These are phyloP conservation scores for Drosophila ironensis DNA, from an alignment of 1,140 invertebrate species.

Conservation along the genomic window DNA sequence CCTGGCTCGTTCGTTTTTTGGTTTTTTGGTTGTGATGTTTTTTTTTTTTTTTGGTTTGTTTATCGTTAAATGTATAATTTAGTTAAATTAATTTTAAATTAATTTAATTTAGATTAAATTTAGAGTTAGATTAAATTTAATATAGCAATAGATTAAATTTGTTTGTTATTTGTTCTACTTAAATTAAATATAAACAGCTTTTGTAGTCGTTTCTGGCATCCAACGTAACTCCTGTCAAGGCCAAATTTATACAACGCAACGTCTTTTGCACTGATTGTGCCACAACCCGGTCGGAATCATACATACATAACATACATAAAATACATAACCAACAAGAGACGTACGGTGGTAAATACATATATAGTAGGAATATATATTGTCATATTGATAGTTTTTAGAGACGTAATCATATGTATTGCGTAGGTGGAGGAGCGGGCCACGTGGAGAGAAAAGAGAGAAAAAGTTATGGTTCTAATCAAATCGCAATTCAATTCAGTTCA, in stretches of 20 bases:
- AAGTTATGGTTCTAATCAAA: constrained; percentile 75
- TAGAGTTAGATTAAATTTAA: constrained; percentile 52
- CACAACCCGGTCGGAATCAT: too few species aligned
- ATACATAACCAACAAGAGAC: constrained; percentile 28
- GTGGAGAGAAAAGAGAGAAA: constrained; percentile 78
- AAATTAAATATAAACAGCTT: constrained; percentile 82
- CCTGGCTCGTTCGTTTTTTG: constrained; percentile 24
- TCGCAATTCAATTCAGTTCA: constrained; percentile 39
- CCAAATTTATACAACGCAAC: constrained; percentile 81
- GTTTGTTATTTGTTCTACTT: constrained; percentile 81
- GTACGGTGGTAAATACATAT: constrained; percentile 12
- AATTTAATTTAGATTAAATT: constrained; percentile 35
- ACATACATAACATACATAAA: constrained; percentile 22
- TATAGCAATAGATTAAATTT: constrained; percentile 71
- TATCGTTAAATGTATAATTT: constrained; percentile 48
- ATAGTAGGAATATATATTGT: background rate
- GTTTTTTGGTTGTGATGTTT: constrained; percentile 18
- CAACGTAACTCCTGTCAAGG: constrained; percentile 82
- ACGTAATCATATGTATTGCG: constrained; percentile 42
- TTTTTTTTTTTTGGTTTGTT: constrained; percentile 41
- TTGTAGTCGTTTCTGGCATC: constrained; percentile 82
- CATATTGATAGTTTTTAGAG: background rate
- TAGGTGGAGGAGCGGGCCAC: constrained; percentile 60
- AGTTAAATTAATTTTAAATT: constrained; percentile 56
- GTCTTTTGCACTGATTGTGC: constrained; percentile 77